Base-by-base conservation (phyloP, 2,113 vertebrate species). In the Megaceryle maxima region DNA sequence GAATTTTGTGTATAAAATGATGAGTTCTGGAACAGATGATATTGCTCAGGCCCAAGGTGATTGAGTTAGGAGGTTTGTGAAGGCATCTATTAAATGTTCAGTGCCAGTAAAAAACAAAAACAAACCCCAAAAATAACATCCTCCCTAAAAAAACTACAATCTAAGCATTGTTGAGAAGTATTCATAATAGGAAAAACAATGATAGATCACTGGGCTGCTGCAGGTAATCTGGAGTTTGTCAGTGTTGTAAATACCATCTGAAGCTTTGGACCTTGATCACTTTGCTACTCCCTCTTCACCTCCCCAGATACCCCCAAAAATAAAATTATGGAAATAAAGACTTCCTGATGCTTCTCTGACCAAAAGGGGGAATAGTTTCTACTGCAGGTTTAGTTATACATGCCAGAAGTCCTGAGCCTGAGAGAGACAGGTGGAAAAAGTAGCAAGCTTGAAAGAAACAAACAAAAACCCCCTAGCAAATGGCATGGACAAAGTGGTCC, bases 1-100 rank as follows among this genome's bases (percentile, higher is more conserved):
- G 3, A 11, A 1, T 70, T 88, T 68, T 26, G 1, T 72, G 3
- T 51, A 16, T 41, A 24, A 72, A 78, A 60, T 55, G 0, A 14
- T 51, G 20, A 43, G 2, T 70, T 85, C n/a, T 85, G 33, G 33
- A 78, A 72, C 13, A 72, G 13, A 14, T 84, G 12, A 62, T 81
- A 14, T 16, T 70, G 25, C 33, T 87, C 12, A 60, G 16, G 7
- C 12, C 31, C 51, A 48, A 85, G 48, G 25, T 53, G 44, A n/a
- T 3, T 3, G 15, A 3, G 13, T 29, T 20, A 55, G 21, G 28
- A 62, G 9, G 72, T 92, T 44, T 46, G 16, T n/a, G 39, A 84
- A 57, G n/a, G n/a, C 8, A 39, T 63, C 24, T 25, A 16, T 80
- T 84, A 19, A 11, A 15, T 35, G 6, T 78, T 68, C 16, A 48